A percentile compares a stretch with the other conserved stretches of the same genome.
phyloP scores from a whole-genome alignment of 1,140 invertebrate species.

The Solen grandis region DNA sequence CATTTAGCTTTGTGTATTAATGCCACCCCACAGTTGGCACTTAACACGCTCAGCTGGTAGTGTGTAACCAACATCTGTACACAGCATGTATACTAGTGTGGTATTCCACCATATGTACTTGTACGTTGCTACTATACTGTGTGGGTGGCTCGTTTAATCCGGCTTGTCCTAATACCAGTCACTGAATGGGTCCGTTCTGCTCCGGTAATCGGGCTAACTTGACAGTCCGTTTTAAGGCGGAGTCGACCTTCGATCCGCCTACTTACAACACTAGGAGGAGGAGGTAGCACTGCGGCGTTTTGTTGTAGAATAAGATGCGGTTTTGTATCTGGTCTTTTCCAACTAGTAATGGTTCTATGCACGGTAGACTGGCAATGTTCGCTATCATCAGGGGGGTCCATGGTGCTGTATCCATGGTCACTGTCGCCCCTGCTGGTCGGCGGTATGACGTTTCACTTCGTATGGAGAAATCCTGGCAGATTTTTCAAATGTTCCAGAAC shows the following conservation, averaged over 20 bases:
- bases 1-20: too few relatives aligned
- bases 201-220: conserved; percentile 72
- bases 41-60: too few relatives aligned
- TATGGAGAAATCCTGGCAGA: conserved; percentile 91
- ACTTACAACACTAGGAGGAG: conserved; percentile 66
- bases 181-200: conserved; percentile 78
- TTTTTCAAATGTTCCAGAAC: conserved; percentile 81
- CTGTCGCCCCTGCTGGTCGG: conserved; percentile 90
- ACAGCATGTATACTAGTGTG: too few relatives aligned
- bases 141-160: conserved; percentile 62
- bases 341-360: conserved; percentile 84
- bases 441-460: conserved; percentile 91
- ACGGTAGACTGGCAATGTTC: conserved; percentile 79
- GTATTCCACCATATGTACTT: conserved; percentile 87
- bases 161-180: conserved; percentile 69
- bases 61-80: too few relatives aligned
- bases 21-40: too few relatives aligned
- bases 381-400: conserved; percentile 93
- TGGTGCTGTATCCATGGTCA: conserved; percentile 96
- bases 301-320: conserved; percentile 65
- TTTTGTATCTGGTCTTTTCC: conserved; percentile 80
- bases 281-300: conserved; percentile 75
- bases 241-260: conserved; percentile 73
- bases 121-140: conserved; percentile 91
- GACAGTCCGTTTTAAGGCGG: conserved; percentile 73